Percentiles rank a stretch among this genome's conserved stretches.
These are phyloP conservation scores for Aphelenchoides besseyi DNA, from an alignment of 1,140 invertebrate genomes.

Conservation along the genomic window DNA sequence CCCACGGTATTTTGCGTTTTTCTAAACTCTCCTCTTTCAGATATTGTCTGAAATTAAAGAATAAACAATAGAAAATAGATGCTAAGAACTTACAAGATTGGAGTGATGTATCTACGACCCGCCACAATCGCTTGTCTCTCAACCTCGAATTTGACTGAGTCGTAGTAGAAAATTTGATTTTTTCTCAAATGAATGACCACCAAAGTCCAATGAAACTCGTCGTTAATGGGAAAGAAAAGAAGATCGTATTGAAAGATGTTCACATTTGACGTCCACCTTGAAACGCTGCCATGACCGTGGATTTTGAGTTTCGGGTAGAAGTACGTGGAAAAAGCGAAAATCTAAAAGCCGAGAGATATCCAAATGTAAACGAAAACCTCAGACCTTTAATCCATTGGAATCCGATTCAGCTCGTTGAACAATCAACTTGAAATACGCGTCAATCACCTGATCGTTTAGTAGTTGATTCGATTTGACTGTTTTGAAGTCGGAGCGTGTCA, in stretches of 20 bases:
- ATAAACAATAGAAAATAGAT: not conserved
- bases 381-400: not conserved
- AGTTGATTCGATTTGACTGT: not conserved
- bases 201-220: constrained; percentile 4
- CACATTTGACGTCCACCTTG: not conserved
- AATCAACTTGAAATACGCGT: constrained; percentile 20
- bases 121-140: not conserved
- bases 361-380: not conserved
- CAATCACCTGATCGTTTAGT: constrained; percentile 14
- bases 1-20: not conserved
- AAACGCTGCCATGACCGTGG: not conserved
- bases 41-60: constrained; percentile 8
- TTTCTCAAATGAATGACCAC: not conserved
- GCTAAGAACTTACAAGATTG: constrained; percentile 2
- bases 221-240: constrained; percentile 1
- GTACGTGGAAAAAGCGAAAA: constrained; percentile 2
- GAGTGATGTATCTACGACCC: not conserved
- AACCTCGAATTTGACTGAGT: not conserved
- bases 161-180: not conserved
- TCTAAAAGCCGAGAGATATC: constrained; percentile 6
- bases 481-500: not conserved
- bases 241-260: constrained; percentile 12
- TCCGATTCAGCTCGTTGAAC: not conserved
- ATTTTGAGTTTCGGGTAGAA: not conserved
- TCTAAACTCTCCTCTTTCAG: constrained; percentile 11